A percentile compares a stretch with the other conserved stretches of the same genome.
Evolutionary conservation across 2,888 invertebrate genomes (phyloP).

Genomic region (Scrobipalpa atriplicella): DNA sequence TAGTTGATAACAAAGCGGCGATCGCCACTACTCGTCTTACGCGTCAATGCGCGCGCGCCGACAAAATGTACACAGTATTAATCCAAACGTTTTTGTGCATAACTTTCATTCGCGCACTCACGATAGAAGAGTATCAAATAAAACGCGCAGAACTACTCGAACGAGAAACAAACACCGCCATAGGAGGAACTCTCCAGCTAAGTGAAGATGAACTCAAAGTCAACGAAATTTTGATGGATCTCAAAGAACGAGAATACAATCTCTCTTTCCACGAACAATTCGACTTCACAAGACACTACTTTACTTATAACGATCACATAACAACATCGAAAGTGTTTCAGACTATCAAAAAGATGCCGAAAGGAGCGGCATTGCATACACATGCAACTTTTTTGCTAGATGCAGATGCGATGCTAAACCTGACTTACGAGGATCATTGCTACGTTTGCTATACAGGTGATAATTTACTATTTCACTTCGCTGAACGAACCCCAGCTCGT

Average conservation of each 20-base stretch:
- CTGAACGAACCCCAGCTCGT: conserved; percentile 52
- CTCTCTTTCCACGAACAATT: conserved; percentile 78
- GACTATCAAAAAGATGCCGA: conserved; percentile 87
- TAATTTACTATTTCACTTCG: conserved; percentile 64
- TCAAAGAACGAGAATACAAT: conserved; percentile 78
- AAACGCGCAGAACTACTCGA: conserved; percentile 52
- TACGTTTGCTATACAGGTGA: conserved; percentile 74
- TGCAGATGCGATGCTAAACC: conserved; percentile 80
- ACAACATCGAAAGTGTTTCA: conserved; percentile 85
- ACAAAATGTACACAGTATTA: conserved; percentile 13
- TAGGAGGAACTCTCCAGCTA: conserved; percentile 78
- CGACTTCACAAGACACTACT: conserved; percentile 85
- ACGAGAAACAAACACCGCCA: conserved; percentile 66
- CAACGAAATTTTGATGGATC: conserved; percentile 82
- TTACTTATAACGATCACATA: conserved; percentile 82
- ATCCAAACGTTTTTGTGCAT: conserved; percentile 10
- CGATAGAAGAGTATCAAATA: conserved; percentile 46
- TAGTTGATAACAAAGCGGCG: conserved; percentile 23
- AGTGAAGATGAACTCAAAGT: conserved; percentile 73
- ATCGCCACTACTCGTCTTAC: neutral
- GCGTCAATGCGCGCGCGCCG: conserved; percentile 10
- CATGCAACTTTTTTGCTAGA: conserved; percentile 86
- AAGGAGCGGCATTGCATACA: conserved; percentile 88
- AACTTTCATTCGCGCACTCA: conserved; percentile 40
- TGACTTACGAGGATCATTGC: conserved; percentile 85